Percentiles rank a stretch among this genome's conserved stretches.
Conservation (phyloP, 2,888 invertebrate genomes). For the Tortricodes alternella region DNA sequence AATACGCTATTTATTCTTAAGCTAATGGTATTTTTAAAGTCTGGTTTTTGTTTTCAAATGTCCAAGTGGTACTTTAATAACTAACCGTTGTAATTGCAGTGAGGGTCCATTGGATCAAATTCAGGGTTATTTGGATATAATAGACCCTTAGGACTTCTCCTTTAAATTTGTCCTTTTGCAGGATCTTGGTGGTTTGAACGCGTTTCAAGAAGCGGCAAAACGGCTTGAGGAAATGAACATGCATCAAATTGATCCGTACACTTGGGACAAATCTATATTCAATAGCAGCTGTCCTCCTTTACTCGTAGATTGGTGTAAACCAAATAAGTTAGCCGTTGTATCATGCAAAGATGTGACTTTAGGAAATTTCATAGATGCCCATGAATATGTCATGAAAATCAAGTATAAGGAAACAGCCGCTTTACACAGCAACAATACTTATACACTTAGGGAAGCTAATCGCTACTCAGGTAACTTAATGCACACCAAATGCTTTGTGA, state of each 20-base stretch:
- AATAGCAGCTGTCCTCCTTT: slow-evolving; percentile 71
- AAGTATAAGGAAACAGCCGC: slow-evolving; percentile 72
- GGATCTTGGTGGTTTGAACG: slow-evolving; percentile 72
- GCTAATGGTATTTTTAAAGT: no score
- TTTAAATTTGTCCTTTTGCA: slow-evolving; percentile 41
- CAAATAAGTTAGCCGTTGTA: slow-evolving; percentile 68
- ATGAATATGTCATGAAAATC: slow-evolving; percentile 76
- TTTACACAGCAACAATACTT: slow-evolving; percentile 74
- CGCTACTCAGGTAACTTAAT: slow-evolving; percentile 77
- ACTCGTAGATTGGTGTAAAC: slow-evolving; percentile 76
- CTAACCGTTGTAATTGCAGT: no score
- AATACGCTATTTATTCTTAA: no score
- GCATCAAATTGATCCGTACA: slow-evolving; percentile 66
- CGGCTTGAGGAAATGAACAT: slow-evolving; percentile 69
- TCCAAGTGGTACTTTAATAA: no score
- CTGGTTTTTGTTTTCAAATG: no score
- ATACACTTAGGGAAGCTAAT: slow-evolving; percentile 70
- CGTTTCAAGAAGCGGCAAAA: slow-evolving; percentile 75
- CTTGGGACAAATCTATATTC: slow-evolving; percentile 75
- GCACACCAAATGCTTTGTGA: no score
- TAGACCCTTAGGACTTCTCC: background rate
- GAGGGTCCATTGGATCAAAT: no score
- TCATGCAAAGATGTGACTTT: slow-evolving; percentile 80
- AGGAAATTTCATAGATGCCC: slow-evolving; percentile 77
- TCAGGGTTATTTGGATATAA: no score